phyloP scores from a whole-genome alignment of 1,140 invertebrate genomes.

The Zaprionus camerounensis region DNA sequence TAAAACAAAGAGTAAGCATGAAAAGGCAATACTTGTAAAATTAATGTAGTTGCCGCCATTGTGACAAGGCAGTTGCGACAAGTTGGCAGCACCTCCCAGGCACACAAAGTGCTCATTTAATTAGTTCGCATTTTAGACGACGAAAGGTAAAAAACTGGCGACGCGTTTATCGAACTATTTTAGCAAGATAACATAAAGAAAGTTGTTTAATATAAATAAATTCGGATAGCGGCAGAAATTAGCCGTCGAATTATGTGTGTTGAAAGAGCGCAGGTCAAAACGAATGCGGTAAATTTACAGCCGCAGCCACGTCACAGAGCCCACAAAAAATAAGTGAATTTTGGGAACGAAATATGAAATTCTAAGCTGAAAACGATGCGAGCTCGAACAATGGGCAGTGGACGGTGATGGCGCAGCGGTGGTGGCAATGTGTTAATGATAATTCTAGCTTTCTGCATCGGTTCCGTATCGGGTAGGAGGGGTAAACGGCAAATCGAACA shows the following conservation, averaged over 20 bases:
- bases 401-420: slow-evolving; percentile 23
- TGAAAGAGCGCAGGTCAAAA: slow-evolving; percentile 27
- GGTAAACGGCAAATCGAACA: slow-evolving; percentile 49
- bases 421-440: slow-evolving; percentile 57
- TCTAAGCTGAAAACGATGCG: slow-evolving; percentile 42
- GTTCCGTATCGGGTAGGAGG: slow-evolving; percentile 34
- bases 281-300: slow-evolving; percentile 74
- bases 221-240: slow-evolving; percentile 60
- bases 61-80: slow-evolving; percentile 23
- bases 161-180: slow-evolving; percentile 67
- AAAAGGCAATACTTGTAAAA: not conserved
- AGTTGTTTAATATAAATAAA: slow-evolving; percentile 50
- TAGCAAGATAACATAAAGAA: slow-evolving; percentile 46
- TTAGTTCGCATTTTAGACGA: slow-evolving; percentile 81
- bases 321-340: slow-evolving; percentile 55
- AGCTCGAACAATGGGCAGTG: slow-evolving; percentile 42
- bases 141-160: slow-evolving; percentile 76
- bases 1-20: not conserved
- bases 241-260: slow-evolving; percentile 38
- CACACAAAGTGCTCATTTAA: slow-evolving; percentile 77
- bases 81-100: slow-evolving; percentile 61
- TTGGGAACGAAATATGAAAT: slow-evolving; percentile 55
- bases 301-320: slow-evolving; percentile 75
- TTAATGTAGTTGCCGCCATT: slow-evolving; percentile 63
- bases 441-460: slow-evolving; percentile 63